A percentile compares a stretch with the other conserved stretches of the same genome.
Conservation (phyloP, 2,888 invertebrate genomes). For the Drosophila fulvimacula region DNA sequence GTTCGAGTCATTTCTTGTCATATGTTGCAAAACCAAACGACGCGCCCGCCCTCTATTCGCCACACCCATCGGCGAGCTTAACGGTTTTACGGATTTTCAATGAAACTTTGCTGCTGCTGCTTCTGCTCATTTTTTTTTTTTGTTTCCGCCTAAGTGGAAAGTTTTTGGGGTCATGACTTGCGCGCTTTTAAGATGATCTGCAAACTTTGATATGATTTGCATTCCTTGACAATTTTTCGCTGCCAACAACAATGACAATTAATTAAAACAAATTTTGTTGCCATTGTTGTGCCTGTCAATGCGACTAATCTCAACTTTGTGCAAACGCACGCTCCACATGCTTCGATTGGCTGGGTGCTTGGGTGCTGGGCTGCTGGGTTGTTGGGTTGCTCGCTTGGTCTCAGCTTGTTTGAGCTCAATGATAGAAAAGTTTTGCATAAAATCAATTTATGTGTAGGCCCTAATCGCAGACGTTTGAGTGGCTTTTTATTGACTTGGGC, state of each 20-base stretch:
- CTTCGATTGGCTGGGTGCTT: constrained; percentile 5
- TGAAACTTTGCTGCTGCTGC: constrained; percentile 29
- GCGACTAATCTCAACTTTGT: constrained; percentile 51
- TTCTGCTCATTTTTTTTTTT: not conserved
- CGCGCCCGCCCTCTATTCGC: constrained; percentile 12
- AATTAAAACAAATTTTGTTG: constrained; percentile 62
- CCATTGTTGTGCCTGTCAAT: constrained; percentile 38
- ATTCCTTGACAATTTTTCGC: constrained; percentile 50
- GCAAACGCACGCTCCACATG: constrained; percentile 9
- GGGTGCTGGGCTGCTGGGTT: not conserved
- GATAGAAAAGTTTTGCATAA: constrained; percentile 72
- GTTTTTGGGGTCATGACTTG: constrained; percentile 64
- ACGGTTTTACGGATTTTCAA: constrained; percentile 52
- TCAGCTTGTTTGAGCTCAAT: constrained; percentile 13
- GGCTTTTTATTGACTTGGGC: constrained; percentile 67
- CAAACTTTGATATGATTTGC: constrained; percentile 69
- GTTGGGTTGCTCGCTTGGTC: not conserved
- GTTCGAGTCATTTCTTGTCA: constrained; percentile 66
- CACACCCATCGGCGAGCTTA: constrained; percentile 48
- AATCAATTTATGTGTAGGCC: constrained; percentile 64
- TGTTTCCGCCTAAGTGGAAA: constrained; percentile 52
- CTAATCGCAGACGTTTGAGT: constrained; percentile 73
- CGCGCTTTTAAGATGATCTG: constrained; percentile 60
- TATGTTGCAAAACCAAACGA: constrained; percentile 42
- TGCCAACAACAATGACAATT: constrained; percentile 67